Base-by-base conservation (phyloP, 2,888 invertebrate genomes). In the Sceliomorpha sp. region DNA sequence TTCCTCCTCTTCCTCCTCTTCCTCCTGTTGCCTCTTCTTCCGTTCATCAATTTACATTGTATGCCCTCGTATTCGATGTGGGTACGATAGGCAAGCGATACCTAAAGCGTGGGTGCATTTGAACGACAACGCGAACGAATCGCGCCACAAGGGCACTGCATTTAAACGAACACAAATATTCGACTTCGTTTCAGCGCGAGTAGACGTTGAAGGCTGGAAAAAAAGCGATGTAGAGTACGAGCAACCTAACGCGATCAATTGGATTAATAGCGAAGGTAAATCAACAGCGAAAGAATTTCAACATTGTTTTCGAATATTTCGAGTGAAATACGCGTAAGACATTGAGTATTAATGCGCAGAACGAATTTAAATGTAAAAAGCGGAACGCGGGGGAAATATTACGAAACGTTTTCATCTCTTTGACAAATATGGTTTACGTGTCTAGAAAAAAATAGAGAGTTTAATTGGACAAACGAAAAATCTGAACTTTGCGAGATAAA, bases 21-120 rank as follows among this genome's bases (percentile, higher is more conserved):
- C 37, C 64, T 51, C 56, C 45, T 47, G 53, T 47, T 53, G 66
- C 39, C 40, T 27, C 47, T 58, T 53, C 58, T 66, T 66, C 58
- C 66, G 66, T 66, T 66, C 53, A 58, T 64, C 64, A 60, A 72
- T 77, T 78, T 79, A 72, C 76, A 77, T 73, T 53, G 75, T 58
- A 64, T 48, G 55, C 58, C 70, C 70, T 12, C 63, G 47, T 66
- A 74, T 72, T 75, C 72, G 74, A 78, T 75, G 72, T 74, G 68
- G 64, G 67, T 63, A 76, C 78, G 76, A 80, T 78, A 62, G 48
- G 64, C 37, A 64, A 64, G 34, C 60, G 56, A 70, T 70, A 70
- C 59, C 53, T 58, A 44, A 66, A 59, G 56, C 70, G 58, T 45
- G 56, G 62, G 40, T 58, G 66, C 56, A 66, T 70, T 70, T 59